Evolutionary conservation across 2,888 invertebrate species (phyloP).

Genomic region (Lasioglossum zephyrum): DNA sequence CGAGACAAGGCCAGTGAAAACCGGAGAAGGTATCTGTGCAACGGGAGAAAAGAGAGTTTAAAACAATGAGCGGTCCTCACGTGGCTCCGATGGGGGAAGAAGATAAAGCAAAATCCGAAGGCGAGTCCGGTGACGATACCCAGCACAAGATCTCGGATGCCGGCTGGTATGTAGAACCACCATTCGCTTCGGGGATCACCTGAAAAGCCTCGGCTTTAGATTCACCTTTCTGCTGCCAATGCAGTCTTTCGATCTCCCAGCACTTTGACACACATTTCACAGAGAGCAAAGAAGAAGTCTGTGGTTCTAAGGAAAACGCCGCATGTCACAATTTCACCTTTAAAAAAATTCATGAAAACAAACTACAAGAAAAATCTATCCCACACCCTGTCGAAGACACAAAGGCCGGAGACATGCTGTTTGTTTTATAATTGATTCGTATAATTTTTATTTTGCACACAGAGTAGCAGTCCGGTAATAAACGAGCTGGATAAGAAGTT

Average conservation of each 20-base stretch:
- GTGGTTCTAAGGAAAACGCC: no score
- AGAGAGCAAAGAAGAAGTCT: no score
- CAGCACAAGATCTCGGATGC: slow-evolving; percentile 86
- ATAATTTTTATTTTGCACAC: neutral
- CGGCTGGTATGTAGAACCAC: slow-evolving; percentile 77
- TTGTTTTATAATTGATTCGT: neutral
- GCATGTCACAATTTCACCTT: no score
- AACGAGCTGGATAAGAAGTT: neutral
- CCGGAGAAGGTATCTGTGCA: neutral
- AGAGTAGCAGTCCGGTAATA: neutral
- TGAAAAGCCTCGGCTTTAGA: slow-evolving; percentile 36
- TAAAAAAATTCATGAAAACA: no score
- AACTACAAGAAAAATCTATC: no score
- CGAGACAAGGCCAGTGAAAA: neutral
- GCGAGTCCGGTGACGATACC: slow-evolving; percentile 87
- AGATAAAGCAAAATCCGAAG: slow-evolving; percentile 87
- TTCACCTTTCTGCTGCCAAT: neutral
- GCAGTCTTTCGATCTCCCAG: neutral
- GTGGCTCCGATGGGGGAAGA: slow-evolving; percentile 86
- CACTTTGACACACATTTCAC: no score
- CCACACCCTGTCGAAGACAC: no score
- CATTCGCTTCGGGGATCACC: slow-evolving; percentile 68
- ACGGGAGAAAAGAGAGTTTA: neutral
- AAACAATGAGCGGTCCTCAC: slow-evolving; percentile 74
- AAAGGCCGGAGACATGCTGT: no score